phyloP scores from a whole-genome alignment of 2,888 invertebrate genomes.

The Belgica antarctica region DNA sequence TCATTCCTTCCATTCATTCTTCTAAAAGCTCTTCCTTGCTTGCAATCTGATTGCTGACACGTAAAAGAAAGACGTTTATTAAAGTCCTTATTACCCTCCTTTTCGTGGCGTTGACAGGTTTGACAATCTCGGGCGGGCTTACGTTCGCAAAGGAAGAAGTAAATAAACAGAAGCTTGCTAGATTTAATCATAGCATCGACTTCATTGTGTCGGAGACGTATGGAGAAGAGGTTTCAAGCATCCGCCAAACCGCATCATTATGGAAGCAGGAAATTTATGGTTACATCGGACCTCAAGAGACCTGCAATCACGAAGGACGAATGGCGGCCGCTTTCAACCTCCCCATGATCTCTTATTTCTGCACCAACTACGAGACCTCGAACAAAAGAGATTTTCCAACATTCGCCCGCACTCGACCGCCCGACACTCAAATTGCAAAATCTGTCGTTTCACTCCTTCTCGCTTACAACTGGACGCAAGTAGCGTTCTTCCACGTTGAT shows the following conservation, averaged over 20 bases:
- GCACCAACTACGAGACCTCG: slow-evolving; percentile 84
- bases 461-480: slow-evolving; percentile 86
- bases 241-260: slow-evolving; percentile 76
- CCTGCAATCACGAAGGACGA: slow-evolving; percentile 88
- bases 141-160: slow-evolving; percentile 83
- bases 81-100: slow-evolving; percentile 2
- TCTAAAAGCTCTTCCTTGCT: slow-evolving; percentile 4
- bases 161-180: slow-evolving; percentile 61
- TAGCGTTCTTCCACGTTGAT: slow-evolving; percentile 79
- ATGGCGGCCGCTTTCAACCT: slow-evolving; percentile 92
- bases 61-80: neutral
- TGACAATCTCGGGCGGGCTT: slow-evolving; percentile 75
- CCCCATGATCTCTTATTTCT: slow-evolving; percentile 96
- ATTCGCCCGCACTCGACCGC: slow-evolving; percentile 87
- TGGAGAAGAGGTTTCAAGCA: slow-evolving; percentile 84
- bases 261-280: slow-evolving; percentile 82
- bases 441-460: slow-evolving; percentile 82
- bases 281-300: slow-evolving; percentile 71
- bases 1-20: neutral
- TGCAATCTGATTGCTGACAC: slow-evolving; percentile 2
- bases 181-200: slow-evolving; percentile 68
- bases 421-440: slow-evolving; percentile 90
- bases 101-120: slow-evolving; percentile 51
- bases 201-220: slow-evolving; percentile 87
- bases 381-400: slow-evolving; percentile 85